These are phyloP conservation scores for Drosophila sordidula DNA, from an alignment of 2,888 invertebrate genomes.

Conservation along the genomic window DNA sequence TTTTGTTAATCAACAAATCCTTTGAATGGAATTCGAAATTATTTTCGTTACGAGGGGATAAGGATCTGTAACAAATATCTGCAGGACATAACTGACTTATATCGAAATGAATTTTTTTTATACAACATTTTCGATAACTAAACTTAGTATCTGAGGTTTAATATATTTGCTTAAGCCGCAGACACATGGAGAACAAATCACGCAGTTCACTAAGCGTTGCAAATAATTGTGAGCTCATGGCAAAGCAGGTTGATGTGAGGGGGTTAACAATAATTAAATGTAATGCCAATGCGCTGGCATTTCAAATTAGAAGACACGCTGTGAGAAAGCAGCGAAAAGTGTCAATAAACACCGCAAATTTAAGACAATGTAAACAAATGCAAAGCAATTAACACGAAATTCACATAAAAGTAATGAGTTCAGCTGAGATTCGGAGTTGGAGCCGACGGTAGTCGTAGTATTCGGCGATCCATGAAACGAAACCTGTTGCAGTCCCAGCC, in stretches of 20 bases:
- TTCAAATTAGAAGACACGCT: constrained; percentile 38
- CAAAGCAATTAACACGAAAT: constrained; percentile 75
- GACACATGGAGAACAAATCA: constrained; percentile 31
- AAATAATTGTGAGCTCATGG: constrained; percentile 24
- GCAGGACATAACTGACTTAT: too few relatives aligned
- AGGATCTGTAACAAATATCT: too few relatives aligned
- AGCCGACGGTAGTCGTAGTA: constrained; percentile 8
- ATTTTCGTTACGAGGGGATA: too few relatives aligned
- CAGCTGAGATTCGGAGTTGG: constrained; percentile 34
- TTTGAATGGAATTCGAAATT: too few relatives aligned
- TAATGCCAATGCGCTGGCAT: constrained; percentile 43
- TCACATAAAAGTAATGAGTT: constrained; percentile 76
- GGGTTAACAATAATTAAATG: constrained; percentile 34
- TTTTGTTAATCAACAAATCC: too few relatives aligned
- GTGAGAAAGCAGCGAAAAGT: constrained; percentile 64
- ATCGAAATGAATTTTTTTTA: too few relatives aligned
- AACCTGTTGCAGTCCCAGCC: constrained; percentile 54
- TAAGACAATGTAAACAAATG: constrained; percentile 76
- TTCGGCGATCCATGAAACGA: constrained; percentile 52
- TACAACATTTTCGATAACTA: too few relatives aligned
- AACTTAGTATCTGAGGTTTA: constrained; percentile 35
- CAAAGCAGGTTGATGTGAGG: neutral
- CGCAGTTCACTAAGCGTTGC: constrained; percentile 24
- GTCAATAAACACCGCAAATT: constrained; percentile 65
- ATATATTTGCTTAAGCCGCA: constrained; percentile 22